Percentiles rank a stretch among this genome's conserved stretches.
Conservation (phyloP, 2,113 vertebrate species). For the Bos indicus region DNA sequence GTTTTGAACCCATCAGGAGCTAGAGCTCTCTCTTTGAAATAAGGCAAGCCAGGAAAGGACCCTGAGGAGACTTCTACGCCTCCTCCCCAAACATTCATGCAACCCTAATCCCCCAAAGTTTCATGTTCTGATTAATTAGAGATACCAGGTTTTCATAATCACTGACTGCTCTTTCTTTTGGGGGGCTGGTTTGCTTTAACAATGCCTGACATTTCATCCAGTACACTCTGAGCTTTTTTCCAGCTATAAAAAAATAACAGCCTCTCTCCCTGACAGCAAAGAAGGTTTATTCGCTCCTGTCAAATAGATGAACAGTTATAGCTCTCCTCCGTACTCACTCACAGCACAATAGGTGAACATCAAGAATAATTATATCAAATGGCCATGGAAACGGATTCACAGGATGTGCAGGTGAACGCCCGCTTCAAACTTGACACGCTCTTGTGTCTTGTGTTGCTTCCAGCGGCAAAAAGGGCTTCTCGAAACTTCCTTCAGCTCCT, state of each 20-base stretch:
- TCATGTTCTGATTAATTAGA: slow-evolving; percentile 61
- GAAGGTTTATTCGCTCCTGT: not conserved
- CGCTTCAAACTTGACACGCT: not conserved
- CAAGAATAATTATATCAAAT: slow-evolving; percentile 27
- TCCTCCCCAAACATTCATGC: not conserved
- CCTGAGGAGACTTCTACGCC: not conserved
- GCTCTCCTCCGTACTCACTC: not conserved
- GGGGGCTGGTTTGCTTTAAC: slow-evolving; percentile 62
- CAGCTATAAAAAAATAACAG: slow-evolving; percentile 45
- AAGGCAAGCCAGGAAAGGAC: slow-evolving; percentile 48
- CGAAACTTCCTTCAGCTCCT: not conserved
- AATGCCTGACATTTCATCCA: slow-evolving; percentile 65
- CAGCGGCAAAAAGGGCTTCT: not conserved
- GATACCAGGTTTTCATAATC: slow-evolving; percentile 38
- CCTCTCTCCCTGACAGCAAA: slow-evolving; percentile 39
- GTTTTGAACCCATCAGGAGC: slow-evolving; percentile 59
- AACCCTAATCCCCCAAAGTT: not conserved
- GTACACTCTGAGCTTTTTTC: slow-evolving; percentile 32
- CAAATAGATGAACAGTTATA: not conserved
- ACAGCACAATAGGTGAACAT: not conserved
- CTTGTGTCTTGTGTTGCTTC: not conserved
- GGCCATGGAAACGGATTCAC: not conserved
- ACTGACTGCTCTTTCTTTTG: not conserved
- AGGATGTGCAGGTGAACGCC: not conserved
- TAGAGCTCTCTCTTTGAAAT: slow-evolving; percentile 36